Evolutionary conservation across 1,140 invertebrate species (phyloP), one percentile per base, ranked within the genome.

Genomic region (Apis florea): DNA sequence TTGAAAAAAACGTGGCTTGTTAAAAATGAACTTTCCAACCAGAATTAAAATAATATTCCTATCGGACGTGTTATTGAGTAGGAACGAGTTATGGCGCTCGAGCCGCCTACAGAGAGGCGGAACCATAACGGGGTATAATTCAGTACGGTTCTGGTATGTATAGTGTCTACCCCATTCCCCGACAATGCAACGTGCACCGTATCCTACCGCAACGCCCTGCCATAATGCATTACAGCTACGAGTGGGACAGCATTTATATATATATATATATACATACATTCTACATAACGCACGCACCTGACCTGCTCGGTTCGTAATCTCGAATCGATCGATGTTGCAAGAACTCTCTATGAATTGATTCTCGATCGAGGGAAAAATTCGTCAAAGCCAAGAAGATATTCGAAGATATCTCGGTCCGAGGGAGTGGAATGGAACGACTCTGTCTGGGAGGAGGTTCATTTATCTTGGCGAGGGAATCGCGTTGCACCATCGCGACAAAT

Each of bases 51-150:
- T n/a, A n/a, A n/a, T n/a, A 83, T 83, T 88, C 86, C 81, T 90
- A 88, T 90, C 88, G 87, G 87, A 87, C 87, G 85, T 90, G n/a
- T n/a, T n/a, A 90, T 92, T 89, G 90, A 91, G 89, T 90, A 89
- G 75, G 84, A 80, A 74, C 11, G 78, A 78, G 85, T 88, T 87
- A 85, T 82, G 15, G 85, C 83, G 83, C 88, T 88, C 89, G 31
- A 87, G 80, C 82, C 86, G 78, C 31, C 89, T 87, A 92, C 88
- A 86, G 88, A 86, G 88, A 85, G 87, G 88, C 85, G 86, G 75
- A 89, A 91, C 89, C 90, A 92, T 92, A 91, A 91, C 90, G 84
- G 89, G 90, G 87, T 90, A 92, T 93, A 92, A 93, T 92, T 92
- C 91, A 92, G 89, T 89, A 82, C 80, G 82, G 85, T 87, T 90